A percentile compares a stretch with the other conserved stretches of the same genome.
These are phyloP conservation scores for Melanerpes formicivorus DNA, from an alignment of 2,113 vertebrate genomes.

Conservation along the genomic window DNA sequence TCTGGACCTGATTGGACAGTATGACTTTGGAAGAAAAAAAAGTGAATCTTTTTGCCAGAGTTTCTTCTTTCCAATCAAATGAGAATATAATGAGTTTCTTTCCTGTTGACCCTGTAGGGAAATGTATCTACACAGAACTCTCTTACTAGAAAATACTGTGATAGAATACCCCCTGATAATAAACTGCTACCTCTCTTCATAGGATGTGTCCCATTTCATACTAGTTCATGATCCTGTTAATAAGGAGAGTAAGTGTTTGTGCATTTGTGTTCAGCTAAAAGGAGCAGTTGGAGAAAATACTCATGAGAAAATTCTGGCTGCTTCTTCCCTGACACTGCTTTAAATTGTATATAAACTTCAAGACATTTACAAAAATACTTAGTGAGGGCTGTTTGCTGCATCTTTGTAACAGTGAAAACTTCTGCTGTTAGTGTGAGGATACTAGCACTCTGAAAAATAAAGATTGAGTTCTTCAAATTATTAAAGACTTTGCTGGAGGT, in stretches of 20 bases:
- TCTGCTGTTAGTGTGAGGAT: background rate
- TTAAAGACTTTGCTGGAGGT: background rate
- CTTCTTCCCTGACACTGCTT: conserved; percentile 18
- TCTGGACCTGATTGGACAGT: background rate
- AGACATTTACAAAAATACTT: conserved; percentile 16
- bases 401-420: background rate
- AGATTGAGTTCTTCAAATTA: background rate
- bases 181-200: background rate
- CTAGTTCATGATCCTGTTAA: background rate
- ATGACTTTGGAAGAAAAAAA: background rate
- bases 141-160: background rate
- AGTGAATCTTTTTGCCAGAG: background rate
- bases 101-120: background rate
- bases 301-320: background rate
- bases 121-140: fast-evolving
- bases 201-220: background rate
- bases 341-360: conserved; percentile 11
- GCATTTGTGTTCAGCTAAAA: background rate
- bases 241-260: background rate
- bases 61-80: background rate
- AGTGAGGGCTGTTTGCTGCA: background rate
- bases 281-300: background rate
- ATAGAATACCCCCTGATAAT: background rate
- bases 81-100: background rate
- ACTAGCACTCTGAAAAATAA: background rate